Conservation (phyloP, 1,140 invertebrate species). For the Drosophila bifasciata region DNA sequence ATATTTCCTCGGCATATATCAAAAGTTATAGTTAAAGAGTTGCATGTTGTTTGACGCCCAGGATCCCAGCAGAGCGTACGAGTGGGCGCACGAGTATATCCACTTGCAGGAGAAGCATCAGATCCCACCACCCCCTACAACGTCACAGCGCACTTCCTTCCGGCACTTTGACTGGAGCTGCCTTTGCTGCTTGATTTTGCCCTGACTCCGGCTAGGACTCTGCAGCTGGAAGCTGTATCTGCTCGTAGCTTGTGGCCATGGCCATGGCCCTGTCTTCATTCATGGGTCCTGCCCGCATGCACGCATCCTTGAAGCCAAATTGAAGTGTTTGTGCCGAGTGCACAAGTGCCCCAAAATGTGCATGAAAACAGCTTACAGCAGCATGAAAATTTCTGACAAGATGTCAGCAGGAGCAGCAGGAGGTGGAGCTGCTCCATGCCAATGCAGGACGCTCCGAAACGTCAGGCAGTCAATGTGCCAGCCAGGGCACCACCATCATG, state of each 20-base stretch:
- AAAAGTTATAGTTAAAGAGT: slow-evolving; percentile 82
- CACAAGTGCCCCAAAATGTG: slow-evolving; percentile 77
- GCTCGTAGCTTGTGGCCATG: not conserved
- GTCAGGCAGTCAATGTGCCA: slow-evolving; percentile 21
- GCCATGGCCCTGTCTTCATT: not conserved
- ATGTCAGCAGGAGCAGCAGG: slow-evolving; percentile 34
- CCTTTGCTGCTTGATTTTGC: slow-evolving; percentile 56
- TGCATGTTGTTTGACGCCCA: slow-evolving; percentile 53
- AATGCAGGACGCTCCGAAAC: slow-evolving; percentile 8
- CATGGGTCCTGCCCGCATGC: slow-evolving; percentile 12
- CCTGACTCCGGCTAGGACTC: slow-evolving; percentile 34
- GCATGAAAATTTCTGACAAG: slow-evolving; percentile 76
- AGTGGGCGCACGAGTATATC: not conserved
- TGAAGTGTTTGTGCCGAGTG: slow-evolving; percentile 76
- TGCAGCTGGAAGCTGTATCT: not conserved
- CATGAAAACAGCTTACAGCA: slow-evolving; percentile 79
- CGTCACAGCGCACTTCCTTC: slow-evolving; percentile 57
- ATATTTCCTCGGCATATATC: slow-evolving; percentile 80
- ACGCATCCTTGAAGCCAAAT: slow-evolving; percentile 76
- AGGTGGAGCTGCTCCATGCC: not conserved
- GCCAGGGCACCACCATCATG: slow-evolving; percentile 12
- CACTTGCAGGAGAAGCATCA: slow-evolving; percentile 7
- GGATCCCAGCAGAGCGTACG: not conserved
- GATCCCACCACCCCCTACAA: slow-evolving; percentile 33
- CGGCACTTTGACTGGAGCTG: slow-evolving; percentile 65